Percentiles rank a stretch among this genome's conserved stretches.
Conservation (phyloP, 2,797 vertebrate species). For the Lutra lutra region DNA sequence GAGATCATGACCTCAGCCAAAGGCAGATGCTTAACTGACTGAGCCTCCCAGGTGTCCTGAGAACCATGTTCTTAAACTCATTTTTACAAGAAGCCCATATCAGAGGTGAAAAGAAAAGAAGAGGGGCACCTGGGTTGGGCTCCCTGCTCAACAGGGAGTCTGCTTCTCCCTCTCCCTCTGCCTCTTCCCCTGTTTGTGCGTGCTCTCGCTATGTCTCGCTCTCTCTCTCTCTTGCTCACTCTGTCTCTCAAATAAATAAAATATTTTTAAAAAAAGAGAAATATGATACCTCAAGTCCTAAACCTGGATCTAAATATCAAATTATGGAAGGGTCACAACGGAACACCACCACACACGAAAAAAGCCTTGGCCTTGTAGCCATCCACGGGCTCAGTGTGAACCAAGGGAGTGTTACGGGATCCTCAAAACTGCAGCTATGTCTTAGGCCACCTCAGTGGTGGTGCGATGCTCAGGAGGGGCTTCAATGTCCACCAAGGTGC, state of each 20-base stretch:
- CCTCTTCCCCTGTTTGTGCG: neutral
- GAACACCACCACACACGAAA: rapidly evolving
- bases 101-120: neutral
- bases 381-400: neutral
- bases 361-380: neutral
- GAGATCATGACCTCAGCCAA: too few relatives aligned
- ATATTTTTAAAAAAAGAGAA: neutral
- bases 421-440: neutral
- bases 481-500: neutral
- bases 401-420: neutral
- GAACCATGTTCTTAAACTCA: neutral
- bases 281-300: neutral
- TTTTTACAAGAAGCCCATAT: neutral
- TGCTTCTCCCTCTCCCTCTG: neutral
- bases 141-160: too few relatives aligned
- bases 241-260: neutral
- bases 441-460: neutral
- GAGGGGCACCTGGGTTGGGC: neutral
- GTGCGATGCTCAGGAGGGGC: too few relatives aligned
- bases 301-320: neutral
- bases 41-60: neutral
- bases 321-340: neutral
- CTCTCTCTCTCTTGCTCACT: neutral
- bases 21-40: neutral
- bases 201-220: neutral